Base-by-base conservation (phyloP, 2,888 invertebrate genomes). In the Dione juno region DNA sequence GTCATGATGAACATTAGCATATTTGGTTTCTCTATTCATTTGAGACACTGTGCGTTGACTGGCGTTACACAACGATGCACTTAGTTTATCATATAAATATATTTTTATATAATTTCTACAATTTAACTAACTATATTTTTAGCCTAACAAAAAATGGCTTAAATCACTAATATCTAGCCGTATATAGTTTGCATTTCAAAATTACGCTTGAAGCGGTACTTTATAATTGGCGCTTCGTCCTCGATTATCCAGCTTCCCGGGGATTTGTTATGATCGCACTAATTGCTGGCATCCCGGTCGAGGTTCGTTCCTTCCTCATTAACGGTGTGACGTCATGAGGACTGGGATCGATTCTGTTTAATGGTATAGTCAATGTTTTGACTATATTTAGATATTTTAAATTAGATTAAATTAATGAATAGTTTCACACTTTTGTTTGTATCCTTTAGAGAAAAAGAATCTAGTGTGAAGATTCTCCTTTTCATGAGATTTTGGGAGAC, bases 271-370 rank as follows among this genome's bases (percentile, higher is more conserved):
- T 92, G 92, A 90, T 86, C 90, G 81, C 81, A 82, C 84, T 93
- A 92, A 92, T 92, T 92, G 90, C 79, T 80, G 76, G 82, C 91
- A 88, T 92, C 92, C 92, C 89, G 89, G 87, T 87, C 83, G 90
- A 89, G 89, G 89, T 90, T 86, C 86, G 87, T 86, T 90, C 88
- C 92, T 90, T 92, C 92, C 92, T 92, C 92, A 92, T 92, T 92
- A 92, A 71, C 75, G 72, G 50, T 66, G 77, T 81, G 80, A 84
- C 81, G 83, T 83, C 83, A 82, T 74, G 50, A 41, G 57, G 48
- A 63, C 69, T 69, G 67, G 54, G 71, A 73, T 70, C 73, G 73
- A 65, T 73, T 68, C 66, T 52, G 40, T 35, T 40, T 37, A 50
- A 40, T 9, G 37, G 19, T 10, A 19, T 64, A 45, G 43, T 64